Evolutionary conservation across 2,797 vertebrate genomes (phyloP), one percentile per base, ranked within the genome.

Genomic region (Zalophus californianus): DNA sequence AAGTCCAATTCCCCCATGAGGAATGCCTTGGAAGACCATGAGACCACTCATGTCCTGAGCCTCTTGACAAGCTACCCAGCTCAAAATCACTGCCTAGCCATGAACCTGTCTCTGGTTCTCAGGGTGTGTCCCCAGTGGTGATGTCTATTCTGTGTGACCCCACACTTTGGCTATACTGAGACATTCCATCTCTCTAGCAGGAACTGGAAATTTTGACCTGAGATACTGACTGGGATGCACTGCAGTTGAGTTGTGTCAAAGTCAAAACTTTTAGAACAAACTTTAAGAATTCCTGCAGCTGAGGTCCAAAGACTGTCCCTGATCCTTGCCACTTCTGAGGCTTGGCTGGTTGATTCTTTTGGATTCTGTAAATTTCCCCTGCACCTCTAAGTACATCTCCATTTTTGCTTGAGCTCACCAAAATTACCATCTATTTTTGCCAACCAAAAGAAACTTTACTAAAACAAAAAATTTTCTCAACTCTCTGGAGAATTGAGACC

Each of bases 321-420:
- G 29, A 7, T n/a, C 38, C 44, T 70, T 56, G 29, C 23, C 8
- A 13, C 44, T 27, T 32, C 64, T 72, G 8, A 70, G 38, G 9
- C 70, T 60, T 73, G 29, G 21, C 25, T 64, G 16, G 18, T 27
- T 50, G 58, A 38, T 41, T 66, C 56, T 79, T 82, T 88, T 23
- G 48, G 21, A n/a, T 50, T 79, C 68, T 66, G 3, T n/a, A 25
- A 73, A 3, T 23, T 79, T 91, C 32, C 44, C 12, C 0, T 18
- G 6, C 23, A 56, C 3, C 12, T 20, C 27, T 41, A 86, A 83
- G 20, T 78, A 64, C 44, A 70, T 94, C 35, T 52, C 7, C 2
- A 15, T 87, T 90, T 79, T 89, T 70, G 58, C 41, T 86, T 93
- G 80, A 77, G 44, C 23, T 85, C 93, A 86, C 35, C 9, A 44